phyloP scores from a whole-genome alignment of 2,797 vertebrate species.

The Danio albolineatus region DNA sequence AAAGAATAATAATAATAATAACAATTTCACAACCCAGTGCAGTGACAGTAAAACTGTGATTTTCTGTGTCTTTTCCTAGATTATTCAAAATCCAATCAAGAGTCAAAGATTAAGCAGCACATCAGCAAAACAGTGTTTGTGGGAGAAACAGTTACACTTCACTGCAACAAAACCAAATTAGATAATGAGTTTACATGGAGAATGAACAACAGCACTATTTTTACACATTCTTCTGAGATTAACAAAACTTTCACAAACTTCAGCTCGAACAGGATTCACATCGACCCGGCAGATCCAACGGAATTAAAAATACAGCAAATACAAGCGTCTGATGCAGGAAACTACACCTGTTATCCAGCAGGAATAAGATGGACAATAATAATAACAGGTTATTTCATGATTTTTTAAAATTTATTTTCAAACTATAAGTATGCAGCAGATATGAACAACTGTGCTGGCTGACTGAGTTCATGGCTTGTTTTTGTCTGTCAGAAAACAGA shows the following conservation, averaged over 20 bases:
- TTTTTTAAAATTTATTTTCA: background rate
- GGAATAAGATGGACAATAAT: conserved; percentile 3
- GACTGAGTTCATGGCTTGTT: background rate
- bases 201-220: background rate
- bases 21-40: no score
- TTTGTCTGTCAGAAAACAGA: background rate
- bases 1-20: no score
- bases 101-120: rapidly evolving
- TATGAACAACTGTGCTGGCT: background rate
- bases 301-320: conserved; percentile 15
- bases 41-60: background rate
- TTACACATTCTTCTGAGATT: rapidly evolving
- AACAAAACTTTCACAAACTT: background rate
- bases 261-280: conserved; percentile 18
- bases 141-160: conserved; percentile 1
- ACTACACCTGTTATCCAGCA: background rate
- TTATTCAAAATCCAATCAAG: background rate
- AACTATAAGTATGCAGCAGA: no score
- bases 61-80: conserved; percentile 8
- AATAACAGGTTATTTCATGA: background rate
- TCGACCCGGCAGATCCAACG: background rate
- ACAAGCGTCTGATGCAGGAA: conserved; percentile 34
- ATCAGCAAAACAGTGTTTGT: background rate
- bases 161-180: background rate
- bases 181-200: background rate